Conservation (phyloP, 2,888 invertebrate genomes). For the Tetragonisca angustula region DNA sequence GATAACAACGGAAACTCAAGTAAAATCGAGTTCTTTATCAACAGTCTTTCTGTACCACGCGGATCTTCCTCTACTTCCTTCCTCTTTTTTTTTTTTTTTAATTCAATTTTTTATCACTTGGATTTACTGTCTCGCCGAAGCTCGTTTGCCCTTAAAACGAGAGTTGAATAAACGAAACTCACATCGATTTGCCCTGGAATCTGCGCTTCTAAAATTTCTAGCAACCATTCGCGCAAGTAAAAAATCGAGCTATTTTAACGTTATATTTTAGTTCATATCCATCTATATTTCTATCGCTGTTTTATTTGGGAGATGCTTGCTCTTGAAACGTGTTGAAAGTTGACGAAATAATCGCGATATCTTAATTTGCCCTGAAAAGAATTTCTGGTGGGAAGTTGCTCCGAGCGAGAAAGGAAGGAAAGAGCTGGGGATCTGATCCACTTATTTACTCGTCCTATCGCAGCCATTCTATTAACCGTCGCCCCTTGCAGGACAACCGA, state of each 20-base stretch:
- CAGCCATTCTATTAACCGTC: conserved; percentile 20
- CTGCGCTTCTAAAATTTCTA: no score
- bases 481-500: conserved; percentile 38
- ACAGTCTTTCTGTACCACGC: background rate
- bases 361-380: background rate
- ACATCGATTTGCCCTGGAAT: no score
- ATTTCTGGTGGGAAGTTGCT: background rate
- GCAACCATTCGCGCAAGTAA: no score
- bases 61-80: background rate
- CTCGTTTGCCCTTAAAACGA: no score
- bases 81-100: no score
- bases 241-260: no score
- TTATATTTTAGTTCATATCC: no score
- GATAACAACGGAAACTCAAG: background rate
- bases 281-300: background rate
- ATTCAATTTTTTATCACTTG: no score
- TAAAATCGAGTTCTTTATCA: background rate
- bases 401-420: background rate
- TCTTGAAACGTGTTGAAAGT: background rate
- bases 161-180: no score
- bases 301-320: no score
- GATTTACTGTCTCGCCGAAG: no score
- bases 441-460: conserved; percentile 22
- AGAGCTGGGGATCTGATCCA: background rate
- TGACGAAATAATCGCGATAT: background rate